Percentiles rank a stretch among this genome's conserved stretches.
Conservation (phyloP, 1,140 invertebrate species). For the Scaptomyza montana region DNA sequence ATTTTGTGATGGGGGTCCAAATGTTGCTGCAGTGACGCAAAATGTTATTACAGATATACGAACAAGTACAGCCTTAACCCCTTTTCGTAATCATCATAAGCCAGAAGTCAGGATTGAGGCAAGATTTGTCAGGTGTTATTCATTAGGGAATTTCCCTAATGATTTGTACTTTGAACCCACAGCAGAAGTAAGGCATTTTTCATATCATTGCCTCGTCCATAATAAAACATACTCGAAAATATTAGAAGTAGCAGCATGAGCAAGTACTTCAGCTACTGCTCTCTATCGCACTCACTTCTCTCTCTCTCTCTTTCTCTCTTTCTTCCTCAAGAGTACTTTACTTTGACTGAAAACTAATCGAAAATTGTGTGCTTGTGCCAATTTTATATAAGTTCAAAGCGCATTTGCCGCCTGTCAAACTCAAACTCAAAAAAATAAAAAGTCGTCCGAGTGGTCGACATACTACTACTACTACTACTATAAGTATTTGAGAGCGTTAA, state of each 20-base stretch:
- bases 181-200: slow-evolving; percentile 20
- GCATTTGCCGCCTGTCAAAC: slow-evolving; percentile 33
- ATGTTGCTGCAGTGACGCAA: slow-evolving; percentile 15
- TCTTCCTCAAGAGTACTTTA: background rate
- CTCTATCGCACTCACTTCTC: too few species aligned
- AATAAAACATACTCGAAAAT: slow-evolving; percentile 10
- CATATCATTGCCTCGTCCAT: slow-evolving; percentile 17
- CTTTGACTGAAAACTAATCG: slow-evolving; percentile 31
- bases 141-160: slow-evolving; percentile 7
- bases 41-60: slow-evolving; percentile 37
- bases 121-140: slow-evolving; percentile 35
- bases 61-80: slow-evolving; percentile 23
- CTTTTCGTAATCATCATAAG: slow-evolving; percentile 33
- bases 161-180: slow-evolving; percentile 8
- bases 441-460: slow-evolving; percentile 7
- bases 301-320: background rate
- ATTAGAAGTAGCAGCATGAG: slow-evolving; percentile 34
- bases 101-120: background rate
- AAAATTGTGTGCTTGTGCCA: slow-evolving; percentile 21
- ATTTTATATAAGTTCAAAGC: slow-evolving; percentile 52
- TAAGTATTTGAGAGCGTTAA: slow-evolving; percentile 29
- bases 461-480: background rate
- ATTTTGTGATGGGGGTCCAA: slow-evolving; percentile 9
- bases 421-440: background rate
- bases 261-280: slow-evolving; percentile 37